Evolutionary conservation across 1,140 invertebrate species (phyloP).

Genomic region (Trachymyrmex septentrionalis): DNA sequence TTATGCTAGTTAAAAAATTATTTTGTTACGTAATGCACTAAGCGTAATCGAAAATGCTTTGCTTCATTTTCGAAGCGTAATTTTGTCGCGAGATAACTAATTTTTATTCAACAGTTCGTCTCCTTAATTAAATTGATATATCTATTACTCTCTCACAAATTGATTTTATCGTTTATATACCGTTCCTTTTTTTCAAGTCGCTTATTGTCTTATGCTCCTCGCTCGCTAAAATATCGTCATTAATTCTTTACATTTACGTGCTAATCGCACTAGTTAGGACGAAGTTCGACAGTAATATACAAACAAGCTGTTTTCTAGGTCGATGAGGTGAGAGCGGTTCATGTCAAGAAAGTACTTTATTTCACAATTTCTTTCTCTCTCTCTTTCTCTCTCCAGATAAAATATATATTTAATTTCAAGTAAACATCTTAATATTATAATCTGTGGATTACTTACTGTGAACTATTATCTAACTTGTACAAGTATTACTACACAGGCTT

Average conservation of each 20-base stretch:
- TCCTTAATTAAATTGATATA: slow-evolving; percentile 36
- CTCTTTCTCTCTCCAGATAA: background rate
- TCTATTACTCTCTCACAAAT: slow-evolving; percentile 11
- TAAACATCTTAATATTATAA: slow-evolving; percentile 2
- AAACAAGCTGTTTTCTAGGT: slow-evolving; percentile 52
- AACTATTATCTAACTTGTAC: slow-evolving; percentile 1
- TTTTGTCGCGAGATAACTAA: background rate
- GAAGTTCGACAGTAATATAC: slow-evolving; percentile 51
- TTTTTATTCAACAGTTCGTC: slow-evolving; percentile 12
- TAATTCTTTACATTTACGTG: slow-evolving; percentile 45
- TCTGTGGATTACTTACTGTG: background rate
- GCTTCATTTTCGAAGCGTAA: background rate
- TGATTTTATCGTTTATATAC: background rate
- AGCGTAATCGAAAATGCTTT: slow-evolving; percentile 24
- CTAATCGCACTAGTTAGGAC: slow-evolving; percentile 55
- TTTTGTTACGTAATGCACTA: slow-evolving; percentile 7
- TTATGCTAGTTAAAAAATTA: slow-evolving; percentile 45
- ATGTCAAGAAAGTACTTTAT: background rate
- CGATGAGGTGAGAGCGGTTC: background rate
- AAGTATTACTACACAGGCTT: background rate
- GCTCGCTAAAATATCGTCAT: slow-evolving; percentile 51
- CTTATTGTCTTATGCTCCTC: slow-evolving; percentile 63
- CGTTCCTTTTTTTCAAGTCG: slow-evolving; percentile 1
- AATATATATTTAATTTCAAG: slow-evolving; percentile 6
- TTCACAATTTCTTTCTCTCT: background rate